These are phyloP conservation scores for Damaliscus lunatus DNA, from an alignment of 2,113 vertebrate species.

Conservation along the genomic window DNA sequence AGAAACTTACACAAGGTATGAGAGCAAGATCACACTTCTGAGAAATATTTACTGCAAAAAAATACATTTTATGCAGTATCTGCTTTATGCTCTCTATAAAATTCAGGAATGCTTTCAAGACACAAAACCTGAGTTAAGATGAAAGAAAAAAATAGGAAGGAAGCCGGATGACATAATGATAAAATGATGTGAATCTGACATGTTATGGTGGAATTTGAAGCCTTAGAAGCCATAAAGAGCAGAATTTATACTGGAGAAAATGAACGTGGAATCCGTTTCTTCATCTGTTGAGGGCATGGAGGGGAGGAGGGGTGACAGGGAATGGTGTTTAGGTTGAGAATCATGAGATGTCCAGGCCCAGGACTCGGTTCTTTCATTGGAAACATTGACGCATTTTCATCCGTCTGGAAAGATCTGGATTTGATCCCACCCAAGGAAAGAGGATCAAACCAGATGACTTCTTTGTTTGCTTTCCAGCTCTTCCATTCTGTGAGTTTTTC, in stretches of 20 bases:
- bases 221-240: background rate
- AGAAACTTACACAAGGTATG: background rate
- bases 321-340: background rate
- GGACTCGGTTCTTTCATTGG: background rate
- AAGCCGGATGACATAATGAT: background rate
- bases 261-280: background rate
- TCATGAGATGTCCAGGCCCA: background rate
- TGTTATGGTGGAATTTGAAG: background rate
- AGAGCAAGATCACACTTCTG: background rate
- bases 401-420: background rate
- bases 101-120: conserved; percentile 55
- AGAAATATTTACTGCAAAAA: background rate
- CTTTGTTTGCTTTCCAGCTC: background rate
- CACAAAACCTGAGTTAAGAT: conserved; percentile 41
- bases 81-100: conserved; percentile 43
- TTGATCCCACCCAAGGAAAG: background rate
- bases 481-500: background rate
- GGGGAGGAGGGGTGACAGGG: background rate
- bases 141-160: conserved; percentile 31
- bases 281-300: background rate
- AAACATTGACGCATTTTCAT: conserved; percentile 9
- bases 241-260: background rate
- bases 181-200: background rate
- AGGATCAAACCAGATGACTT: background rate
- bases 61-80: background rate